Base-by-base conservation (phyloP, 2,797 vertebrate genomes). In the Sebastes steindachneri region DNA sequence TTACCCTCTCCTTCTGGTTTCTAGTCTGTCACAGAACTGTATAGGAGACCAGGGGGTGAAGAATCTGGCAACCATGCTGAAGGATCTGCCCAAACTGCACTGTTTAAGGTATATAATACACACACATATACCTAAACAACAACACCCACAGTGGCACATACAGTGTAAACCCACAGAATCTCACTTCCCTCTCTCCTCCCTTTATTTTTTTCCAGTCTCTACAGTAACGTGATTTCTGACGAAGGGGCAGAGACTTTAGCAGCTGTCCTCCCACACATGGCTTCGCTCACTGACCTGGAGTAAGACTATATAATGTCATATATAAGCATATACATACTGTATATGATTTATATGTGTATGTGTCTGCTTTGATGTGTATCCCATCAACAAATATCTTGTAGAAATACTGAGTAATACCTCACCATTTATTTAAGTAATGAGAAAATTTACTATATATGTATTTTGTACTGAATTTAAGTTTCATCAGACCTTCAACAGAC, bases 201-300 rank as follows among this genome's bases (percentile, higher is more conserved):
- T 83, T 63, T 89, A 63, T 88, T 65, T 48, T 48, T 67, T 86
- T 76, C 59, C 94, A 99, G 98, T 82, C 93, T 99, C 45, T 98
- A 97, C 89, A 97, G 97, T 54, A 99, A 99, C 31, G 86, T 92
- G 83, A 98, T 99, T 77, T 94, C 95, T 33, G 98, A 99, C 7
- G 77, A 63, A 68, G 98, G 98, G 75, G 98, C 97, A 0, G 94
- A 96, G 92, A 95, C 95, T 85, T 93, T 99, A 86, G 97, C 98
- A 0, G 91, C 91, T 2, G 95, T 92, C 58, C 96, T 99, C 78
- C 97, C 97, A 2, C 91, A 87, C 35, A 96, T 98, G 96, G 78
- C 68, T 12, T 96, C 96, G 2, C 94, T 99, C 79, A 96, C 95
- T 26, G 96, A 97, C 55, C 83, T 99, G 3, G 97, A 99, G 96